A percentile compares a stretch with the other conserved stretches of the same genome.
Evolutionary conservation across 2,797 vertebrate genomes (phyloP).

Genomic region (Sphenopsis melanotis): DNA sequence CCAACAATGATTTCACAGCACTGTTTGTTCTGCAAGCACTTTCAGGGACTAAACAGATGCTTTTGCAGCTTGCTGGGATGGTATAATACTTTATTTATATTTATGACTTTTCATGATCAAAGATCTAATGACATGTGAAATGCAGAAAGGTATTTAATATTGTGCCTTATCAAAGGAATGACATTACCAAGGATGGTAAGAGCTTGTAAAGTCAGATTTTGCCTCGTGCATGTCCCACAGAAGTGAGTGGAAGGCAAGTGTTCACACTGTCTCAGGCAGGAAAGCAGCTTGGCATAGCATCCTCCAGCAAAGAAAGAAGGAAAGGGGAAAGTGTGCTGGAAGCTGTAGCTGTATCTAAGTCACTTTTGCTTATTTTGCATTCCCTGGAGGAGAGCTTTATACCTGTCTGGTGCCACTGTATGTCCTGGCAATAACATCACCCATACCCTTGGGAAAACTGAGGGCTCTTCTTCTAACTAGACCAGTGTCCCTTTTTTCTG

Average conservation of each 20-base stretch:
- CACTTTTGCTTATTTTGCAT: background rate
- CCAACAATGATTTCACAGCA: background rate
- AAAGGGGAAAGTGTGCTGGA: background rate
- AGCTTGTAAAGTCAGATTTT: background rate
- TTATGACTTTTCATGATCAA: constrained; percentile 26
- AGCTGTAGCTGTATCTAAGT: background rate
- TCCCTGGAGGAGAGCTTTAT: background rate
- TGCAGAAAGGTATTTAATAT: background rate
- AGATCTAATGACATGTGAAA: background rate
- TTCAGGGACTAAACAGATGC: background rate
- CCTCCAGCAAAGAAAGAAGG: background rate
- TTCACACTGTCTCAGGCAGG: background rate
- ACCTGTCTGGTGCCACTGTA: background rate
- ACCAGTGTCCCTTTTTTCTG: background rate
- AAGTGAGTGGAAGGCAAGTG: background rate
- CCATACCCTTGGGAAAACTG: background rate
- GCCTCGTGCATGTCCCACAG: background rate
- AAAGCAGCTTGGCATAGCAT: background rate
- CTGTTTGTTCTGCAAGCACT: constrained; percentile 10
- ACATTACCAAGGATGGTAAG: background rate
- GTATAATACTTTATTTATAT: constrained; percentile 32
- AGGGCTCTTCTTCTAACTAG: background rate
- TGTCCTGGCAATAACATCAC: background rate
- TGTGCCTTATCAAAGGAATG: background rate
- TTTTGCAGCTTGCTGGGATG: background rate